A percentile compares a stretch with the other conserved stretches of the same genome.
Evolutionary conservation across 2,113 vertebrate species (phyloP).

Genomic region (Benitochromis conjunctus): DNA sequence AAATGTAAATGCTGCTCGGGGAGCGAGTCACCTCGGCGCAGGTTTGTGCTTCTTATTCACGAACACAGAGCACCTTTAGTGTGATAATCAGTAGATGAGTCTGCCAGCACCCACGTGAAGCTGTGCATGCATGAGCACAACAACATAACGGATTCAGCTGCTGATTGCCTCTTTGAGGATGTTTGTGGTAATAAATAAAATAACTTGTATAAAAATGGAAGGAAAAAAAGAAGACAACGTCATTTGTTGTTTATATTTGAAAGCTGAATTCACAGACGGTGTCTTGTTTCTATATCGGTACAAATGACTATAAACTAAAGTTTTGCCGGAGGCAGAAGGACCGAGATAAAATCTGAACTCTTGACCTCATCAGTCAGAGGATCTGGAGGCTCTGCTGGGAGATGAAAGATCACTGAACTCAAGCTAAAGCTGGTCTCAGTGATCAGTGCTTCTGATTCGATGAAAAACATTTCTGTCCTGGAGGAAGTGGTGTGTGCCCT

Average conservation of each 20-base stretch:
- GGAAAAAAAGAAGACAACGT: not conserved
- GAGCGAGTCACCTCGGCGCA: not conserved
- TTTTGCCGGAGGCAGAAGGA: not conserved
- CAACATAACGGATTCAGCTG: not conserved
- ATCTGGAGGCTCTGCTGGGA: not conserved
- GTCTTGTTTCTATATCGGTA: not conserved
- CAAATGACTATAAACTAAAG: not conserved
- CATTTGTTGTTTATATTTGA: not conserved
- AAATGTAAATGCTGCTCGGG: not conserved
- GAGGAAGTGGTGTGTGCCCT: not conserved
- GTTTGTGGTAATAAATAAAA: not conserved
- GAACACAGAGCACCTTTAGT: not conserved
- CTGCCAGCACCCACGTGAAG: not conserved
- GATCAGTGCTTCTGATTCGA: not conserved
- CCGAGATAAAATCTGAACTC: not conserved
- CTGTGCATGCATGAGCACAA: not conserved
- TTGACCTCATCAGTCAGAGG: not conserved
- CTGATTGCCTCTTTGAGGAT: not conserved
- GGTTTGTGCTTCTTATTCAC: not conserved
- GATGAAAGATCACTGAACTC: not conserved
- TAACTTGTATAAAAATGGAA: not conserved
- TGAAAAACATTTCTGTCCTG: not conserved
- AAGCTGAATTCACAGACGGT: not conserved
- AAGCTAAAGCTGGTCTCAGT: not conserved
- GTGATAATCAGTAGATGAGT: not conserved